phyloP scores from a whole-genome alignment of 1,140 invertebrate species.

The Nomia melanderi region DNA sequence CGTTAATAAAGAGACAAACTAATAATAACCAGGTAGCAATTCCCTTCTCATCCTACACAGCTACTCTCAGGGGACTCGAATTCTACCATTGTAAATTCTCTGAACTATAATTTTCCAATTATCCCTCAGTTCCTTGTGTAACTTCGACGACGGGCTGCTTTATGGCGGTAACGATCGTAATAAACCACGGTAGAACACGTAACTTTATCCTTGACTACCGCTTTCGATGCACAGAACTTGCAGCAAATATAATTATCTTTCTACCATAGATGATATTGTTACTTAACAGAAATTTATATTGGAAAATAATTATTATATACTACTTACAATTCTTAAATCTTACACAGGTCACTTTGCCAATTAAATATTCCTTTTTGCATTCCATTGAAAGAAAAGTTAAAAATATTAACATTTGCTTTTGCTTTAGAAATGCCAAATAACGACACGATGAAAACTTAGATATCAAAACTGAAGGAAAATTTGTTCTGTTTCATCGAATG shows the following conservation, averaged over 20 bases:
- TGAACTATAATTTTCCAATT: constrained; percentile 50
- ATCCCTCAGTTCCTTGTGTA: constrained; percentile 32
- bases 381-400: too few relatives aligned
- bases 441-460: too few relatives aligned
- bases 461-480: too few relatives aligned
- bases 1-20: not conserved
- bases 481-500: too few relatives aligned
- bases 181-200: constrained; percentile 28
- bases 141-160: constrained; percentile 42
- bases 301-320: too few relatives aligned
- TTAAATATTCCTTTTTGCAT: too few relatives aligned
- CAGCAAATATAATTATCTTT: not conserved
- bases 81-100: constrained; percentile 35
- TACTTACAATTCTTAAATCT: too few relatives aligned
- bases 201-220: constrained; percentile 3
- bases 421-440: too few relatives aligned
- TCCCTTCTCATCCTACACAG: constrained; percentile 19
- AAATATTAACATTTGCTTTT: too few relatives aligned
- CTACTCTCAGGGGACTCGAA: not conserved
- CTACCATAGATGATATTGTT: not conserved
- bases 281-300: too few relatives aligned
- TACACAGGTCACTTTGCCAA: too few relatives aligned
- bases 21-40: constrained; percentile 13
- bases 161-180: constrained; percentile 38
- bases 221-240: not conserved